These are phyloP conservation scores for Danionella dracula DNA, from an alignment of 2,797 vertebrate species.

Conservation along the genomic window DNA sequence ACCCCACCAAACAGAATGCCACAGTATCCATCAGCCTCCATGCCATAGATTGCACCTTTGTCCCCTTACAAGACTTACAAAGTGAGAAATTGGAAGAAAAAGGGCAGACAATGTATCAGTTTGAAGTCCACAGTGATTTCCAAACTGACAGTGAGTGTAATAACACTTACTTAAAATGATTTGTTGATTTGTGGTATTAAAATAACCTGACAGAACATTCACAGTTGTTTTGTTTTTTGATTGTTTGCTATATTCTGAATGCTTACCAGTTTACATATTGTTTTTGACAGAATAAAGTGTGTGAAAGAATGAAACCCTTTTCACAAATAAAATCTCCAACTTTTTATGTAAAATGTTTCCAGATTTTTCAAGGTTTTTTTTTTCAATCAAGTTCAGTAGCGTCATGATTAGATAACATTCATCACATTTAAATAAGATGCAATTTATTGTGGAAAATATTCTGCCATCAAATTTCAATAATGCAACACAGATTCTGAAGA, in stretches of 20 bases:
- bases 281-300: not conserved
- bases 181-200: too few relatives aligned
- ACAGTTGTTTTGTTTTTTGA: constrained; percentile 36
- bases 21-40: constrained; percentile 1
- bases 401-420: too few relatives aligned
- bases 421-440: too few relatives aligned
- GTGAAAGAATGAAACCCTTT: too few relatives aligned
- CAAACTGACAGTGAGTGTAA: constrained; percentile 25
- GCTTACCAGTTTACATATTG: not conserved
- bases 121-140: constrained; percentile 10
- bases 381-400: too few relatives aligned
- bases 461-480: too few relatives aligned
- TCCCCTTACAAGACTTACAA: constrained; percentile 47
- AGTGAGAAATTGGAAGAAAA: not conserved
- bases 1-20: not conserved
- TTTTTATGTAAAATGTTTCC: too few relatives aligned
- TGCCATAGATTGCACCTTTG: constrained; percentile 51
- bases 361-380: too few relatives aligned
- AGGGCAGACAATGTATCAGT: constrained; percentile 1
- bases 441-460: too few relatives aligned
- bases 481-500: too few relatives aligned
- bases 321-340: too few relatives aligned
- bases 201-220: too few relatives aligned
- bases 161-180: constrained; percentile 38
- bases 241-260: constrained; percentile 1